Conservation (phyloP, 2,888 invertebrate genomes). For the Orthonevra nobilis region DNA sequence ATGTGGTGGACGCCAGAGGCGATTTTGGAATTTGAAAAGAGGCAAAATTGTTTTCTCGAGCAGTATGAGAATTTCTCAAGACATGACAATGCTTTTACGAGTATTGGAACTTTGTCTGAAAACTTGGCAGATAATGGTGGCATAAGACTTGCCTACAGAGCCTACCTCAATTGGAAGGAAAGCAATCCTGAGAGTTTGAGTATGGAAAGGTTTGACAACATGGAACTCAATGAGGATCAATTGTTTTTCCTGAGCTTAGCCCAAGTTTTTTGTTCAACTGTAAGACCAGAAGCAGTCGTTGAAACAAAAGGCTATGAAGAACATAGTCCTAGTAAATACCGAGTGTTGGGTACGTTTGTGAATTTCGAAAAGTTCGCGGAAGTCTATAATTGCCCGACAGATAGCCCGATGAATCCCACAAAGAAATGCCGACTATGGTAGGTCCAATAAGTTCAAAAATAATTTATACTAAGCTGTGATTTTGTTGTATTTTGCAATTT, state of each 20-base stretch:
- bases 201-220: constrained; percentile 51
- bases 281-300: constrained; percentile 61
- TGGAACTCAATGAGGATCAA: constrained; percentile 63
- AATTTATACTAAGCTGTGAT: not conserved
- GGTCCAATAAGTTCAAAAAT: not conserved
- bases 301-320: constrained; percentile 47
- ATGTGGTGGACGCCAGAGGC: constrained; percentile 70
- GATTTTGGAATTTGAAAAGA: no score
- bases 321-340: constrained; percentile 68
- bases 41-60: constrained; percentile 63
- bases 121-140: constrained; percentile 72
- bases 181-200: not conserved
- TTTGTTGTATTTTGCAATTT: not conserved
- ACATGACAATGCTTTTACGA: constrained; percentile 61
- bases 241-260: constrained; percentile 72
- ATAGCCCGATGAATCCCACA: constrained; percentile 48
- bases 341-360: constrained; percentile 63
- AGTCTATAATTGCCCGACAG: constrained; percentile 59
- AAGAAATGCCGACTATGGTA: constrained; percentile 58
- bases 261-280: constrained; percentile 70
- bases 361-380: constrained; percentile 67
- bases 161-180: constrained; percentile 69
- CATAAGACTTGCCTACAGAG: constrained; percentile 66
- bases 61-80: constrained; percentile 69
- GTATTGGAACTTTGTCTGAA: constrained; percentile 59